A percentile compares a stretch with the other conserved stretches of the same genome.
Conservation (phyloP, 2,888 invertebrate genomes). For the Podotricha telesiphe region DNA sequence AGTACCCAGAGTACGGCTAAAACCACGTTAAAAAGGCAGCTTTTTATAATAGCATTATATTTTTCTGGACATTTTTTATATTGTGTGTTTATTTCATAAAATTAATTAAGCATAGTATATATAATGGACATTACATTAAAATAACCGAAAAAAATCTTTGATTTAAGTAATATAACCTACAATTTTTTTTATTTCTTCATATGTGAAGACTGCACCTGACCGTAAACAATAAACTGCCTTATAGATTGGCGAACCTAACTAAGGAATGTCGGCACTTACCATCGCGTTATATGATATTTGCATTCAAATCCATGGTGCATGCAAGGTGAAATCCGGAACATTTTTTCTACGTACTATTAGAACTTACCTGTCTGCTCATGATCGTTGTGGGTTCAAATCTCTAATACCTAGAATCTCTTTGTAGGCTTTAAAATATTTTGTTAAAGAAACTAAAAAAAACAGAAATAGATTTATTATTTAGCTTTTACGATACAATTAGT, state of each 20-base stretch:
- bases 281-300: slow-evolving; percentile 19
- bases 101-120: too few relatives aligned
- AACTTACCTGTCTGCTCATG: background rate
- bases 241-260: slow-evolving; percentile 25
- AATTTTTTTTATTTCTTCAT: background rate
- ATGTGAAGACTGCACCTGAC: background rate
- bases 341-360: too few relatives aligned
- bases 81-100: too few relatives aligned
- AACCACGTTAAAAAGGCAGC: too few relatives aligned
- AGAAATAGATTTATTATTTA: background rate
- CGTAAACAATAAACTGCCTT: slow-evolving; percentile 13
- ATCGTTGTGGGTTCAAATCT: background rate
- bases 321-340: slow-evolving; percentile 5
- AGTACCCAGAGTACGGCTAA: too few relatives aligned
- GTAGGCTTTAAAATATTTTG: too few relatives aligned
- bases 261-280: slow-evolving; percentile 24
- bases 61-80: too few relatives aligned
- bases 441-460: background rate
- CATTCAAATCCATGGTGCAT: slow-evolving; percentile 7
- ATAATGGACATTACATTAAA: too few relatives aligned
- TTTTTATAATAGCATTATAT: too few relatives aligned
- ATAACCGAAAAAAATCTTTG: too few relatives aligned
- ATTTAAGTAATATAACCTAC: background rate
- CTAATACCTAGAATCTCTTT: too few relatives aligned
- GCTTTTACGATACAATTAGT: too few relatives aligned